Conservation (phyloP, 2,797 vertebrate species). For the Smutsia gigantea region DNA sequence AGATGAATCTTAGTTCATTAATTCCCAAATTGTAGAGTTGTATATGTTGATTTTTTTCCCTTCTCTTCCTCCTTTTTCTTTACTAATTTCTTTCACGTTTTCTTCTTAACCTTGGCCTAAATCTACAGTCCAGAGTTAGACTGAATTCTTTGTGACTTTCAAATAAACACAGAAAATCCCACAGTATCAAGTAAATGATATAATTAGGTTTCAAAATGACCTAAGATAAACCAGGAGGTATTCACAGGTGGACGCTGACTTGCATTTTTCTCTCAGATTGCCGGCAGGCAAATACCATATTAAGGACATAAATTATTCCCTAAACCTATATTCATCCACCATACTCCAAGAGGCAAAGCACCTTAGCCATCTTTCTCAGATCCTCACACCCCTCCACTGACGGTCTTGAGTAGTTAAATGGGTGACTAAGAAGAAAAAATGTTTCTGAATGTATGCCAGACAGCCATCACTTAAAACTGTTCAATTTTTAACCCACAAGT, state of each 20-base stretch:
- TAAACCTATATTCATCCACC: not conserved
- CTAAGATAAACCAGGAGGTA: slow-evolving; percentile 35
- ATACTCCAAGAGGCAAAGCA: not conserved
- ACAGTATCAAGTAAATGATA: slow-evolving; percentile 45
- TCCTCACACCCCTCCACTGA: not conserved
- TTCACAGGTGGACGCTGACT: not conserved
- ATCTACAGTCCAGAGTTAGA: slow-evolving; percentile 33
- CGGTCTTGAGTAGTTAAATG: not conserved
- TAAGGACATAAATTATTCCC: slow-evolving; percentile 6
- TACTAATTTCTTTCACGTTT: slow-evolving; percentile 32
- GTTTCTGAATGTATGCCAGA: not conserved
- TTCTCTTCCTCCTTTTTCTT: not conserved
- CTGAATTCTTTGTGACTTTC: not conserved
- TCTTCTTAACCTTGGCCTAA: slow-evolving; percentile 49
- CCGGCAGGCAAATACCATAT: not conserved
- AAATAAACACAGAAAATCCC: slow-evolving; percentile 62
- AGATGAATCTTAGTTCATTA: slow-evolving; percentile 47
- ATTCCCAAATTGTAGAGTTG: slow-evolving; percentile 33
- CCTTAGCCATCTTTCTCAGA: slow-evolving; percentile 9
- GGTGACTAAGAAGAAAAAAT: slow-evolving; percentile 19
- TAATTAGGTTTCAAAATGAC: slow-evolving; percentile 56
- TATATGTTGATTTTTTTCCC: not conserved
- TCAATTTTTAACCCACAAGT: slow-evolving; percentile 57
- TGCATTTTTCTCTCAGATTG: slow-evolving; percentile 7
- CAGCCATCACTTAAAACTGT: slow-evolving; percentile 37